Base-by-base conservation (phyloP, 2,797 vertebrate species). In the Myotis planiceps region DNA sequence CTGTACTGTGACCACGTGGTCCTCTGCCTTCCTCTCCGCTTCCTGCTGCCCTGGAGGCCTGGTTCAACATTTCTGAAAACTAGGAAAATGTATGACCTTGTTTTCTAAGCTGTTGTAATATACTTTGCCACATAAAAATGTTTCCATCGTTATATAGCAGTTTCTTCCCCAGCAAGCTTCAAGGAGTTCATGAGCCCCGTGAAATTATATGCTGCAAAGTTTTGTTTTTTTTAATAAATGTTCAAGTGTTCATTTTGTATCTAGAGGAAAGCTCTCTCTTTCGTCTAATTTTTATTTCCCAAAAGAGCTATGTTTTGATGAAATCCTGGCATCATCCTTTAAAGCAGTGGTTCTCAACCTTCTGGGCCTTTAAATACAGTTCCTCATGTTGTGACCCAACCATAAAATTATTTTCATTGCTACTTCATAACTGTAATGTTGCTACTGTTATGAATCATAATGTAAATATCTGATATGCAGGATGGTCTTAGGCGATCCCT, bases 121-220 rank as follows among this genome's bases (percentile, higher is more conserved):
- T 32, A 80, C 66, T 93, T 82, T 83, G 68, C 49, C 23, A 49
- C 1, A 29, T 51, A 88, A 91, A 53, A 87, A 60, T 74, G 7
- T 85, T 75, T 66, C 27, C 87, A 34, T 89, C 51, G 49, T 80
- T 69, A 49, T 34, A 42, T 49, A 60, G 45, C 37, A 47, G 12
- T 15, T 68, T 47, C 76, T 93, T 79, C 71, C 9, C 32, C 27
- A 80, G 39, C 34, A 88, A 53, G 15, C 45, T 81, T 80, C 16
- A 23, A 42, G 91, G 53, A 37, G 25, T 84, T 92, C 80, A n/a
- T 18, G 37, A 94, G 13, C 32, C 8, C 37, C 37, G 4, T n/a
- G 72, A 92, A 82, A 95, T 53, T 5, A n/a, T 13, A 76, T 29
- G 25, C 55, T 94, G 84, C 74, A 58, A n/a, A 82, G 27, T 7